Base-by-base conservation (phyloP, 2,113 vertebrate genomes). In the Macquaria ambigua region DNA sequence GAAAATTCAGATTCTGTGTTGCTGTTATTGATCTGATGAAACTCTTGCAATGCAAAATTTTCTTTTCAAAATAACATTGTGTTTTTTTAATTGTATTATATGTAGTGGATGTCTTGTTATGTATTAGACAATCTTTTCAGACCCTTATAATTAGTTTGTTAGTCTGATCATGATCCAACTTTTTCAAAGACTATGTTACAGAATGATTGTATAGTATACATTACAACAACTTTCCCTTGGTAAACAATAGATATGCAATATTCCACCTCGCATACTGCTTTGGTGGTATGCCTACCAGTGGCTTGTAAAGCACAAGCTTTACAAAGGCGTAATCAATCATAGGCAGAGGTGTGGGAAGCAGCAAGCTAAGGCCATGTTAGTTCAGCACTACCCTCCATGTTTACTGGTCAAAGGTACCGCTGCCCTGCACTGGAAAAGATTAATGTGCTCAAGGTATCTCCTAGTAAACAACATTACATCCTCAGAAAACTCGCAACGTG, bases 251-350 rank as follows among this genome's bases (percentile, higher is more conserved):
- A 12, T 55, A 2, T 86, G 41, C 18, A 41, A 1, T 41, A 55
- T 64, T 5, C 15, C 34, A n/a, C n/a, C 66, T 53, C 23, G 63
- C 50, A 21, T 52, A 21, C 7, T 69, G 53, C 64, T 66, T 34
- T 55, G 56, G 34, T 59, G 7, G 15, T 80, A n/a, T 62, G 41
- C 12, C 25, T 77, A 25, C 41, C 34, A 66, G 28, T 34, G 61
- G 52, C 39, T 70, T 50, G 64, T 16, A 85, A 81, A 82, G n/a
- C 67, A 21, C 34, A 70, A 41, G 56, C 52, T 86, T 89, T 43
- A 69, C 75, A 85, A 81, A 76, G 43, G 77, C 56, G 48, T 87
- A 84, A 93, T 93, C 89, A 85, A 86, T 93, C 92, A 90, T 55
- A 59, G 62, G 2, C 76, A 43, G 70, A 70, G 74, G 73, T 75